A percentile compares a stretch with the other conserved stretches of the same genome.
These are phyloP conservation scores for Girardinichthys multiradiatus DNA, from an alignment of 2,113 vertebrate species.

Conservation along the genomic window DNA sequence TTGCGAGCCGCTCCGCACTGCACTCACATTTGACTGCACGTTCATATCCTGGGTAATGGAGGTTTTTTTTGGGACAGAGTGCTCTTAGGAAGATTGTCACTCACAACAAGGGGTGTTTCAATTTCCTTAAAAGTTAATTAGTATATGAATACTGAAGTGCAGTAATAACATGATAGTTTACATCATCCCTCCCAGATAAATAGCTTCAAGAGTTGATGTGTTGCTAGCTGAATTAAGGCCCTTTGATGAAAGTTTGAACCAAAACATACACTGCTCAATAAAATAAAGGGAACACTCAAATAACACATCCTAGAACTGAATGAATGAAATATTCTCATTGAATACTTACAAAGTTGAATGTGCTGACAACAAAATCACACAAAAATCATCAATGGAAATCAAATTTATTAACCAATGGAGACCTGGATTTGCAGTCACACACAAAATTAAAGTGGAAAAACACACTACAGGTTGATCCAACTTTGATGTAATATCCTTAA, in stretches of 20 bases:
- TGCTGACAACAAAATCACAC: too few species aligned
- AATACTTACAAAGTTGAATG: too few species aligned
- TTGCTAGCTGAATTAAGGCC: background rate
- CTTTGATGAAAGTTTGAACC: background rate
- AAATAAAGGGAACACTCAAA: too few species aligned
- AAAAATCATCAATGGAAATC: too few species aligned
- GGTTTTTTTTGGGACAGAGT: conserved; percentile 19
- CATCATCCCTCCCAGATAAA: conserved; percentile 43
- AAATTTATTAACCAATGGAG: too few species aligned
- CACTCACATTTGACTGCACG: conserved; percentile 30
- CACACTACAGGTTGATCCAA: too few species aligned
- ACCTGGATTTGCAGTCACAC: too few species aligned
- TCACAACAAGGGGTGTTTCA: conserved; percentile 32
- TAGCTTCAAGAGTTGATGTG: conserved; percentile 29
- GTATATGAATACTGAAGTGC: conserved; percentile 44
- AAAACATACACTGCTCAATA: too few species aligned
- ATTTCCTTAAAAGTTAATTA: conserved; percentile 40
- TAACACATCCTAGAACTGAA: too few species aligned
- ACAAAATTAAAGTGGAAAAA: too few species aligned
- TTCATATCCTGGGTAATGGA: conserved; percentile 21
- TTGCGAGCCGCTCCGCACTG: conserved; percentile 52
- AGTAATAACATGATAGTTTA: conserved; percentile 25
- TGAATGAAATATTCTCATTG: too few species aligned
- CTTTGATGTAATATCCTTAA: too few species aligned
- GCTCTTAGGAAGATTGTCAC: conserved; percentile 35